Percentiles rank a stretch among this genome's conserved stretches.
These are phyloP conservation scores for Erythrolamprus reginae DNA, from an alignment of 2,113 vertebrate species.

Conservation along the genomic window DNA sequence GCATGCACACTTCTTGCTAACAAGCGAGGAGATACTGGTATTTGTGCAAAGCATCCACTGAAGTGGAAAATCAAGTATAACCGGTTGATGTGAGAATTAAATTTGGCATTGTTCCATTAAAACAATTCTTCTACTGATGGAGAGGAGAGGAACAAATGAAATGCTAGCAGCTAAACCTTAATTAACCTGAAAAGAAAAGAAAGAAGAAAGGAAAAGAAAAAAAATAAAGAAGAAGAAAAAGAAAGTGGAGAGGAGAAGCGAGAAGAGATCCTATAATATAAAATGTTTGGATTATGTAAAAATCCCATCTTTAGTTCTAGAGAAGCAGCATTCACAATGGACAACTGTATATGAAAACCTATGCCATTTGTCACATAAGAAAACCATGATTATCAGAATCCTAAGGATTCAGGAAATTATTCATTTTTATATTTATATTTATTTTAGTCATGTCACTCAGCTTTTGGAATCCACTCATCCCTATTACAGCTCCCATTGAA, in stretches of 20 bases:
- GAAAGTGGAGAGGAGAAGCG: background rate
- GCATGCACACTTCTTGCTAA: slow-evolving; percentile 32
- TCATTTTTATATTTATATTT: background rate
- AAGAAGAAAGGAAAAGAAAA: too few species aligned
- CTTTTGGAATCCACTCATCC: background rate
- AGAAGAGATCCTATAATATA: background rate
- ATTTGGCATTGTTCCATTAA: background rate
- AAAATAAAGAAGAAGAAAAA: too few species aligned
- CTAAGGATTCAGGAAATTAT: background rate
- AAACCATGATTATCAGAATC: background rate
- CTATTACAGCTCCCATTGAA: background rate
- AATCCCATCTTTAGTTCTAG: background rate
- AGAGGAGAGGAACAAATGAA: slow-evolving; percentile 15
- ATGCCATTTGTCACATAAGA: background rate
- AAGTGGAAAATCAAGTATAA: slow-evolving; percentile 55
- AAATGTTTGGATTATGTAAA: background rate
- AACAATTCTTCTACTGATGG: fast-evolving
- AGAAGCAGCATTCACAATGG: background rate
- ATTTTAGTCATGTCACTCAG: background rate
- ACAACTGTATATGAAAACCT: background rate
- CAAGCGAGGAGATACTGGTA: slow-evolving; percentile 49
- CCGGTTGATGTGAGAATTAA: background rate
- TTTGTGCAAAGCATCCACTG: slow-evolving; percentile 50
- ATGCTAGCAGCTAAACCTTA: background rate
- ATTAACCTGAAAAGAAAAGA: background rate